Conservation (phyloP, 2,797 vertebrate genomes). For the Peromyscus aztecus region DNA sequence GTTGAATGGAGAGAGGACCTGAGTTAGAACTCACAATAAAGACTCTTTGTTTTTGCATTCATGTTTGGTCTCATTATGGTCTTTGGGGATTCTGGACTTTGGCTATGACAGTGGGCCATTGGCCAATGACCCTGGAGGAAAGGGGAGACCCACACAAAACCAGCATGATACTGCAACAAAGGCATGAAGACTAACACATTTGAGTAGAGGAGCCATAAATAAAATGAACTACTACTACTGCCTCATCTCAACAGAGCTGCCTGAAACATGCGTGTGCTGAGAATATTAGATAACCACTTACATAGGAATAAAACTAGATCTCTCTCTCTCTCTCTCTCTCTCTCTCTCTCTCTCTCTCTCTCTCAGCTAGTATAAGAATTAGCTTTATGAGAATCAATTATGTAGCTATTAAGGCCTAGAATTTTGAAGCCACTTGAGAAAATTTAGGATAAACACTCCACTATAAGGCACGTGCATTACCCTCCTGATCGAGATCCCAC, state of each 20-base stretch:
- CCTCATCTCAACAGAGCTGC: background rate
- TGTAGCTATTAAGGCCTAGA: background rate
- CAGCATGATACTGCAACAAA: background rate
- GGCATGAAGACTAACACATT: background rate
- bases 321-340: background rate
- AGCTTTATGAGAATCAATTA: background rate
- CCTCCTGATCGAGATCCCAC: background rate
- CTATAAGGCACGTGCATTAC: background rate
- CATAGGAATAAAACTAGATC: background rate
- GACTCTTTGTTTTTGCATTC: too few species aligned
- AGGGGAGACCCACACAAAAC: too few species aligned
- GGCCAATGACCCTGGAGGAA: too few species aligned
- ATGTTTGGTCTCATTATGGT: too few species aligned
- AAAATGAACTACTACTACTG: background rate
- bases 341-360: background rate
- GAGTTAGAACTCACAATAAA: too few species aligned
- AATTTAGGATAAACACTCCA: background rate
- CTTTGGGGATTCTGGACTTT: too few species aligned
- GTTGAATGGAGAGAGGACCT: too few species aligned
- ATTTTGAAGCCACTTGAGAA: background rate
- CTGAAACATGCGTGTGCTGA: background rate
- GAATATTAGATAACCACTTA: background rate
- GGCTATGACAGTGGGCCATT: too few species aligned
- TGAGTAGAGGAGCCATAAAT: background rate
- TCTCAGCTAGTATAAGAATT: background rate